Base-by-base conservation (phyloP, 2,888 invertebrate species). In the Chirona hameri region DNA sequence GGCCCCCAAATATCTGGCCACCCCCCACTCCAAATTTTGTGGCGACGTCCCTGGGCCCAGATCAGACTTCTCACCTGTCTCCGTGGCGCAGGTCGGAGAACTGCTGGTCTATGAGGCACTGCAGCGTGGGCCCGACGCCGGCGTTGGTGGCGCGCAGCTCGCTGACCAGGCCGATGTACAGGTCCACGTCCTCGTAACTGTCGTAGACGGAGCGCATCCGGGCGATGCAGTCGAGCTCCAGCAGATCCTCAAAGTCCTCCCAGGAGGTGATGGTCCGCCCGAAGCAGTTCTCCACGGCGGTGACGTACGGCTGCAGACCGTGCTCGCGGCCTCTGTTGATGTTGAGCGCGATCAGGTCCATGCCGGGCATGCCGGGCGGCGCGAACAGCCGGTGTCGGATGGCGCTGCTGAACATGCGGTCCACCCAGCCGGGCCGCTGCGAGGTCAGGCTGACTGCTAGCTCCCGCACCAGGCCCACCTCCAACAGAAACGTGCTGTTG, bases 71-170 rank as follows among this genome's bases (percentile, higher is more conserved):
- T 46, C 12, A 83, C n/a, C 83, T 31, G 81, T 83, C 83, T 12
- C 82, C 82, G 55, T 79, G 18, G 80, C 82, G 82, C 29, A 83
- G 76, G 24, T 82, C 80, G 72, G 81, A 27, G 65, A 97, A 96
- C 88, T 97, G 97, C 83, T 92, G 88, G 46, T 93, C 93, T 18
- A 97, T 87, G 15, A 98, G 90, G 86, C 97, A 97, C n/a, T 93
- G 93, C 81, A 97, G 92, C 0, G 96, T 96, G 0, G 94, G 93
- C 1, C 97, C 97, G 9, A 97, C 92, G 0, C 95, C 91, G 0
- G 95, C 93, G 12, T 95, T 96, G 0, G 92, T 91, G 0, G 91
- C 90, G 0, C 95, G 92, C 82, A 91, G 91, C 88, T 97, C 97
- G 85, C 95, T 89, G 18, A 95, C 89, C 9, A 94, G 95, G 60